Conservation (phyloP, 2,113 vertebrate species). For the Hippocampus barbouri region DNA sequence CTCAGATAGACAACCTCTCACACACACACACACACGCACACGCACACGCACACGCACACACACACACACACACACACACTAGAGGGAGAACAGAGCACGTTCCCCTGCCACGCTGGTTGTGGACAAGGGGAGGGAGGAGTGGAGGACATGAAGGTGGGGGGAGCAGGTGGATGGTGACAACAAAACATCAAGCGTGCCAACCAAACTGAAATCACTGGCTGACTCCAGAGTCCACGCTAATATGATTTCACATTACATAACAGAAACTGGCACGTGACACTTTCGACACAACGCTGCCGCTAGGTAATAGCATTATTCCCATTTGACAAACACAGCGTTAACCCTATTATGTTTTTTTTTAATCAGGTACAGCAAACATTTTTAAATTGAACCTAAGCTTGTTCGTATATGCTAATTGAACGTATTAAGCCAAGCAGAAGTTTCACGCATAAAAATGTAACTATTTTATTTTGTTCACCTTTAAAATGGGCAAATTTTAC, state of each 20-base stretch:
- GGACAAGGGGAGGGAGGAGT: conserved; percentile 7
- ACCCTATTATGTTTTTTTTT: not conserved
- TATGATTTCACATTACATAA: conserved; percentile 66
- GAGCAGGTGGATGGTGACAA: conserved; percentile 47
- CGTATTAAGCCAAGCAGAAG: not conserved
- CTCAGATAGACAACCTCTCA: not conserved
- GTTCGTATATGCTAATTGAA: not conserved
- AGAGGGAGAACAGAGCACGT: conserved; percentile 2
- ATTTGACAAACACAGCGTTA: not conserved
- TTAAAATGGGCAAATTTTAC: not conserved
- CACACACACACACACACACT: not conserved
- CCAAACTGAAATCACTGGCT: conserved; percentile 27
- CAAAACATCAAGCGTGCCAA: conserved; percentile 37
- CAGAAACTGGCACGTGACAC: conserved; percentile 40
- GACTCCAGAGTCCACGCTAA: conserved; percentile 46
- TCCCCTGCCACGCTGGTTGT: conserved; percentile 1
- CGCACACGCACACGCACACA: not conserved
- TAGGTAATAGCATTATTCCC: conserved; percentile 9
- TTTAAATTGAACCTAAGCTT: not conserved
- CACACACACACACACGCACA: not conserved
- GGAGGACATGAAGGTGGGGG: conserved; percentile 7
- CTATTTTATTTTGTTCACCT: not conserved
- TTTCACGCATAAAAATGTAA: not conserved
- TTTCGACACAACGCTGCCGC: conserved; percentile 21
- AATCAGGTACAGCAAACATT: not conserved